Percentiles rank a stretch among this genome's conserved stretches.
These are phyloP conservation scores for Apogon talboti DNA, from an alignment of 2,797 vertebrate genomes.

Conservation along the genomic window DNA sequence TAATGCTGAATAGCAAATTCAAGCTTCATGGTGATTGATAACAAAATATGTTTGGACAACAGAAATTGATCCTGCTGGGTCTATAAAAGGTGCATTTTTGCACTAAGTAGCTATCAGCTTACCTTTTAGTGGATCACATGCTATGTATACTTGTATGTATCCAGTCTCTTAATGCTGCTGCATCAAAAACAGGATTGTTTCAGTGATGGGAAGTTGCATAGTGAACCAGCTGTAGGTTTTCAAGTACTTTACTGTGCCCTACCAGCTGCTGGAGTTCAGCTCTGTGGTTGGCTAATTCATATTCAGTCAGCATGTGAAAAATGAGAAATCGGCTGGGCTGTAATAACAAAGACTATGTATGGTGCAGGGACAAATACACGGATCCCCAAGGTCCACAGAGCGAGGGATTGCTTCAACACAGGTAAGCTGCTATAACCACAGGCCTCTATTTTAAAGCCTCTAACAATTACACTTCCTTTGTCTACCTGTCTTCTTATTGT, in stretches of 20 bases:
- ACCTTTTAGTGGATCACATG: too few relatives aligned
- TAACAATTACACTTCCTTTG: slow-evolving; percentile 7
- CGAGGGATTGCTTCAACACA: slow-evolving; percentile 55
- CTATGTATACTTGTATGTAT: too few relatives aligned
- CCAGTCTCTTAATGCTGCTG: too few relatives aligned
- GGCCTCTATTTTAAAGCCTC: slow-evolving; percentile 24
- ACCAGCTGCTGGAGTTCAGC: slow-evolving; percentile 36
- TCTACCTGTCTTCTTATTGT: slow-evolving; percentile 17
- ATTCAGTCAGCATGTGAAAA: slow-evolving; percentile 41
- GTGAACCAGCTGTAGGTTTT: not conserved
- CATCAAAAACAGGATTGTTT: slow-evolving; percentile 1
- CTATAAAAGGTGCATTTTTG: too few relatives aligned
- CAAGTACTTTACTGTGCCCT: slow-evolving; percentile 29
- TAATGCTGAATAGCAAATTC: too few relatives aligned
- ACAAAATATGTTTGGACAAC: too few relatives aligned
- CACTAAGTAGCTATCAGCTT: too few relatives aligned
- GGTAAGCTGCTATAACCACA: slow-evolving; percentile 32
- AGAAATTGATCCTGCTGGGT: too few relatives aligned
- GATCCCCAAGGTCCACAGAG: slow-evolving; percentile 53
- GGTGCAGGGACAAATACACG: slow-evolving; percentile 57
- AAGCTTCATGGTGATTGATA: too few relatives aligned
- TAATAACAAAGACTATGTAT: slow-evolving; percentile 41
- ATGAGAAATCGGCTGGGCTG: slow-evolving; percentile 40
- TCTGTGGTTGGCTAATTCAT: slow-evolving; percentile 45
- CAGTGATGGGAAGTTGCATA: slow-evolving; percentile 9